These are phyloP conservation scores for Caenorhabditis parvicauda DNA, from an alignment of 2,888 invertebrate genomes.

Conservation along the genomic window DNA sequence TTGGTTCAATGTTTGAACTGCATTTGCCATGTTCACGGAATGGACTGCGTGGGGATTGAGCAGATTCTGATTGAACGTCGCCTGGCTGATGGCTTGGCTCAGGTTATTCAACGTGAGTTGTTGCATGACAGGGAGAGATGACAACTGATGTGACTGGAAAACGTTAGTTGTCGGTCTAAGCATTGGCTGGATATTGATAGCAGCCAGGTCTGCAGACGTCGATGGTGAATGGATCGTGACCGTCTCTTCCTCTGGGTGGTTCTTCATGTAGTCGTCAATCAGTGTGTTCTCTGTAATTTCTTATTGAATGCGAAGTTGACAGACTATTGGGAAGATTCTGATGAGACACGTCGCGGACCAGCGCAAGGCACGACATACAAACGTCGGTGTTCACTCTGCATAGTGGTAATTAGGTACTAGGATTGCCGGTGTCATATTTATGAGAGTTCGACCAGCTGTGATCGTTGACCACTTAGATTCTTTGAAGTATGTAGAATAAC, in stretches of 20 bases:
- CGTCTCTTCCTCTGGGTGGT: conserved; percentile 37
- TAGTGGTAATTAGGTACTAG: too few relatives aligned
- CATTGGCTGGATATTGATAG: conserved; percentile 21
- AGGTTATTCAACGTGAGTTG: conserved; percentile 23
- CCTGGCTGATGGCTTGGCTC: conserved; percentile 18
- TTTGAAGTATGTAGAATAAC: too few relatives aligned
- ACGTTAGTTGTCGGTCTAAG: conserved; percentile 17
- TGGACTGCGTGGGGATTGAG: conserved; percentile 19
- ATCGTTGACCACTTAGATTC: too few relatives aligned
- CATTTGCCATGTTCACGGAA: conserved; percentile 2
- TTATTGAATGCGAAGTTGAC: background rate
- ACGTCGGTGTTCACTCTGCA: too few relatives aligned
- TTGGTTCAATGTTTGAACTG: conserved; percentile 27
- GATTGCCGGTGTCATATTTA: too few relatives aligned
- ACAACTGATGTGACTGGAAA: background rate
- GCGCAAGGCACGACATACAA: too few relatives aligned
- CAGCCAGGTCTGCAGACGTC: conserved; percentile 17
- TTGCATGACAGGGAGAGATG: conserved; percentile 20
- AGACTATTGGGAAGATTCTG: background rate
- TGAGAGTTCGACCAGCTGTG: too few relatives aligned
- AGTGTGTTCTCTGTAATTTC: conserved; percentile 53
- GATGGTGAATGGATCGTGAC: conserved; percentile 21
- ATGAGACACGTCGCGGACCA: too few relatives aligned
- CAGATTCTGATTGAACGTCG: conserved; percentile 21
- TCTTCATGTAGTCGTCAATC: conserved; percentile 48